Evolutionary conservation across 2,113 vertebrate genomes (phyloP).

Genomic region (Pelvicachromis taeniatus): DNA sequence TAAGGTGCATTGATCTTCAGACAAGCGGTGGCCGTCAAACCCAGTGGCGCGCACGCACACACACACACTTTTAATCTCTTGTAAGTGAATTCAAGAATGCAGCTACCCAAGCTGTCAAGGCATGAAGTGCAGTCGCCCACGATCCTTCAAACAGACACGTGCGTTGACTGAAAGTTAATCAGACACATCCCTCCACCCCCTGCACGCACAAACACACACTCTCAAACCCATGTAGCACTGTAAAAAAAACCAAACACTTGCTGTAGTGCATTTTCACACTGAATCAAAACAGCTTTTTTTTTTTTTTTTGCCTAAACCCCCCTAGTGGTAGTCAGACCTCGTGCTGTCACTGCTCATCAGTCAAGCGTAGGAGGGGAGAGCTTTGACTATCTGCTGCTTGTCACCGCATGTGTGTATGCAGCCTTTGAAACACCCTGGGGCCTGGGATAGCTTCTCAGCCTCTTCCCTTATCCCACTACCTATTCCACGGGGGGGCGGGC

Average conservation of each 20-base stretch:
- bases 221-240: background rate
- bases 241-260: background rate
- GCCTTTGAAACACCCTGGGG: conserved; percentile 36
- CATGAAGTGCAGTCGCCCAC: conserved; percentile 18
- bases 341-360: conserved; percentile 58
- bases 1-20: background rate
- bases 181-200: conserved; percentile 12
- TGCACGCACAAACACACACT: background rate
- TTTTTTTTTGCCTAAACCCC: conserved; percentile 14
- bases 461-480: background rate
- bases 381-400: conserved; percentile 56
- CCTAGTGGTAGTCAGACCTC: conserved; percentile 29
- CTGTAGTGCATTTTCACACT: background rate
- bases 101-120: conserved; percentile 13
- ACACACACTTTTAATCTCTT: background rate
- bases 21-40: background rate
- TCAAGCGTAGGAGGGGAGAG: conserved; percentile 44
- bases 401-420: conserved; percentile 35
- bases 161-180: conserved; percentile 38
- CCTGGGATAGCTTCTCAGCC: conserved; percentile 14
- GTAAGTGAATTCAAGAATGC: conserved; percentile 3
- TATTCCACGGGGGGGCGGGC: background rate
- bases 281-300: conserved; percentile 25
- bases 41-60: background rate
- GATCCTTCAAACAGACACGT: conserved; percentile 20